A percentile compares a stretch with the other conserved stretches of the same genome.
phyloP scores from a whole-genome alignment of 2,797 vertebrate genomes.

The Cuculus canorus region DNA sequence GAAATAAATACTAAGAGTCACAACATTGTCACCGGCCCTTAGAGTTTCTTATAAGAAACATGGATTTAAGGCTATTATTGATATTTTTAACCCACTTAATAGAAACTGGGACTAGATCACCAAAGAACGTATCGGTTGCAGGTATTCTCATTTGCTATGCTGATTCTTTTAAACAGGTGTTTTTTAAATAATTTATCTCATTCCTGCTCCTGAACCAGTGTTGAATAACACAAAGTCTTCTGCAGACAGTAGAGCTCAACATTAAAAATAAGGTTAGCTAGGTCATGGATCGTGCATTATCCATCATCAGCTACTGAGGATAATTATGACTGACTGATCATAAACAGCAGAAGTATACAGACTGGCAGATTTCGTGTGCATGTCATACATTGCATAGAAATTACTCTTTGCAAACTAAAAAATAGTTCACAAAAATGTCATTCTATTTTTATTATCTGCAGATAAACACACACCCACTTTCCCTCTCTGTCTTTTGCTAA shows the following conservation, averaged over 20 bases:
- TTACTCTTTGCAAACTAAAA: not conserved
- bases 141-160: not conserved
- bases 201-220: not conserved
- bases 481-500: not conserved
- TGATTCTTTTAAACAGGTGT: not conserved
- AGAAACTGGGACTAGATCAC: not conserved
- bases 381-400: not conserved
- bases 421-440: not conserved
- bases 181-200: not conserved
- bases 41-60: not conserved
- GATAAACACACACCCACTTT: not conserved
- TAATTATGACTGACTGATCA: not conserved
- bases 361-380: not conserved
- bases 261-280: not conserved
- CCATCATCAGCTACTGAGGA: not conserved
- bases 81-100: not conserved
- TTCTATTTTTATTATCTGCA: not conserved
- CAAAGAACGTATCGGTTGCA: rapidly evolving
- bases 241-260: not conserved
- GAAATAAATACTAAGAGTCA: not conserved
- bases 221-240: not conserved
- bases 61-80: not conserved
- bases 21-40: not conserved
- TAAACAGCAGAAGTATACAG: not conserved
- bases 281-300: not conserved